Percentiles rank a stretch among this genome's conserved stretches.
Evolutionary conservation across 2,888 invertebrate genomes (phyloP).

Genomic region (Muscina levida): DNA sequence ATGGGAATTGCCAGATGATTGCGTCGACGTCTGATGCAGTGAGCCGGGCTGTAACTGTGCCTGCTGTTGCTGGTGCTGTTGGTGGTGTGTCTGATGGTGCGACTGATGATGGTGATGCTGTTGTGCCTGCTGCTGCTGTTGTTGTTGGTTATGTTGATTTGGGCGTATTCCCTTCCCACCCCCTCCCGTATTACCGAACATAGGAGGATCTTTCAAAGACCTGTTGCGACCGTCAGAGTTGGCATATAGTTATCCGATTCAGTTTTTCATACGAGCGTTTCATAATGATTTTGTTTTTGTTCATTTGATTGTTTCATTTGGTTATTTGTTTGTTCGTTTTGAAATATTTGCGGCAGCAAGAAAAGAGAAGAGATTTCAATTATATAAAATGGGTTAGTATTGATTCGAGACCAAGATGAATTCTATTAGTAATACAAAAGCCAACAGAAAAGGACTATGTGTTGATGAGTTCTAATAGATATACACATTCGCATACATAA

Average conservation of each 20-base stretch:
- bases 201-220: slow-evolving; percentile 77
- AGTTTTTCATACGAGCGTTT: slow-evolving; percentile 4
- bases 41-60: slow-evolving; percentile 63
- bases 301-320: slow-evolving; percentile 16
- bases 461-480: too few species aligned
- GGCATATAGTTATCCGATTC: background rate
- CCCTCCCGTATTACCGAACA: slow-evolving; percentile 78
- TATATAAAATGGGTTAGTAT: slow-evolving; percentile 39
- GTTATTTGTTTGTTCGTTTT: slow-evolving; percentile 1
- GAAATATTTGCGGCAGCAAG: slow-evolving; percentile 32
- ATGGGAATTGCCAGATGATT: slow-evolving; percentile 64
- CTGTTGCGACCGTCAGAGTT: slow-evolving; percentile 68
- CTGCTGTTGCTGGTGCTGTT: slow-evolving; percentile 61
- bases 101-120: slow-evolving; percentile 72
- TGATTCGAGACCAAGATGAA: slow-evolving; percentile 12
- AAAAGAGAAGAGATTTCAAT: slow-evolving; percentile 39
- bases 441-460: background rate
- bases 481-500: too few species aligned
- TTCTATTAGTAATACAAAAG: slow-evolving; percentile 18
- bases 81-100: slow-evolving; percentile 65
- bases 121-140: slow-evolving; percentile 71
- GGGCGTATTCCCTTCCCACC: slow-evolving; percentile 78
- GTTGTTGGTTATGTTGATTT: slow-evolving; percentile 72
- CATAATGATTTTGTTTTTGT: slow-evolving; percentile 1
- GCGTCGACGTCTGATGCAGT: slow-evolving; percentile 60